Evolutionary conservation across 2,113 vertebrate genomes (phyloP).

Genomic region (Erythrocercus mccallii): DNA sequence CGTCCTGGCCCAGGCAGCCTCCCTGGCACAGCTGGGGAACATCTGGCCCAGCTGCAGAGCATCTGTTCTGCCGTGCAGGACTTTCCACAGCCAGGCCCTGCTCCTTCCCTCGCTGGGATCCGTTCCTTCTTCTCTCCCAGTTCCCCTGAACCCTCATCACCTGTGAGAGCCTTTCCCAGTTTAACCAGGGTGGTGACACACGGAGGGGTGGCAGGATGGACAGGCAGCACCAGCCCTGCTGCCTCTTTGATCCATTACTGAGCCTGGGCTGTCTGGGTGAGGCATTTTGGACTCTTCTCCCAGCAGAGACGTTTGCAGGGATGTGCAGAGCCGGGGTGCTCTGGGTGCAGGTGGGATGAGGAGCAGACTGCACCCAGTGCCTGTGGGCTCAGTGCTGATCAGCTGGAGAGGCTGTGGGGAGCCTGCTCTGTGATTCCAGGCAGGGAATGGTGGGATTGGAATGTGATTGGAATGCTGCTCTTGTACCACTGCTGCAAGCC

Average conservation of each 20-base stretch:
- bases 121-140: not conserved
- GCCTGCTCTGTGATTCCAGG: not conserved
- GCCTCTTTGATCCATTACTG: not conserved
- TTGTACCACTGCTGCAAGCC: not conserved
- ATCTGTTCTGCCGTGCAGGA: not conserved
- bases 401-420: rapidly evolving
- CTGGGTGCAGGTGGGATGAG: rapidly evolving
- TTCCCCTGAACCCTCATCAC: not conserved
- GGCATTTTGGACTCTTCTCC: not conserved
- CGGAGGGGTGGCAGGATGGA: not conserved
- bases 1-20: not conserved
- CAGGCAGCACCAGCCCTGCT: not conserved
- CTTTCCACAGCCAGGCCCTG: not conserved
- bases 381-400: not conserved
- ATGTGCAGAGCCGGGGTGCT: not conserved
- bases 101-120: not conserved
- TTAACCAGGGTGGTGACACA: not conserved
- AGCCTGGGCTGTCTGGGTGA: not conserved
- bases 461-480: not conserved
- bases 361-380: not conserved
- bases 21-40: not conserved
- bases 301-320: not conserved
- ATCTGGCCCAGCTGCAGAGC: not conserved
- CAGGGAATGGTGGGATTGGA: not conserved
- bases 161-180: not conserved